These are phyloP conservation scores for Mormyrus hasselquistii DNA, from an alignment of 2,797 vertebrate species.

Conservation along the genomic window DNA sequence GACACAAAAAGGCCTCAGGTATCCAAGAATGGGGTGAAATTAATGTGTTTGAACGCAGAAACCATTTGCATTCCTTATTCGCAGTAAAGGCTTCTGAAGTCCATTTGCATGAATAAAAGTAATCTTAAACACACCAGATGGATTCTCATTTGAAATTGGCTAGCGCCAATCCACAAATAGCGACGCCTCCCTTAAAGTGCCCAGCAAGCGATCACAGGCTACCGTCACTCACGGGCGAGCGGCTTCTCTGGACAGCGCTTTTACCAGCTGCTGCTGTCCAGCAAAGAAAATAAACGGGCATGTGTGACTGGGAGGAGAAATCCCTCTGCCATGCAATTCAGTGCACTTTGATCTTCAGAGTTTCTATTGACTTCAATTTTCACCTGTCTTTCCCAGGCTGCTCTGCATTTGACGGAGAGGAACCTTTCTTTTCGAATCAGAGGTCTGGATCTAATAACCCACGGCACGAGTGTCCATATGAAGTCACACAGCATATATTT, in stretches of 20 bases:
- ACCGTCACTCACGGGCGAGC: not conserved
- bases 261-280: slow-evolving; percentile 4
- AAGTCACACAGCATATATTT: not conserved
- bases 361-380: not conserved
- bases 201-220: not conserved
- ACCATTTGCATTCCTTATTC: slow-evolving; percentile 25
- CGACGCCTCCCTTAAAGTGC: not conserved
- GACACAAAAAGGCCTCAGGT: not conserved
- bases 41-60: slow-evolving; percentile 2
- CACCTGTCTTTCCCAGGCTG: not conserved
- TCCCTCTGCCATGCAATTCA: not conserved
- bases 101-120: slow-evolving; percentile 15
- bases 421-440: not conserved
- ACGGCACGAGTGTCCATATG: not conserved
- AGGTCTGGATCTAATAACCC: not conserved
- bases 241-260: not conserved
- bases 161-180: not conserved
- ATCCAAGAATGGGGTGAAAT: not conserved
- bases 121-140: not conserved
- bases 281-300: not conserved
- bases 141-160: not conserved
- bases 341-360: not conserved
- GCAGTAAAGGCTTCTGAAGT: slow-evolving; percentile 22
- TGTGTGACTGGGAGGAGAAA: not conserved
- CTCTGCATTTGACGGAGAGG: not conserved